These are phyloP conservation scores for Drosophila lowei DNA, from an alignment of 1,140 invertebrate genomes.

Conservation along the genomic window DNA sequence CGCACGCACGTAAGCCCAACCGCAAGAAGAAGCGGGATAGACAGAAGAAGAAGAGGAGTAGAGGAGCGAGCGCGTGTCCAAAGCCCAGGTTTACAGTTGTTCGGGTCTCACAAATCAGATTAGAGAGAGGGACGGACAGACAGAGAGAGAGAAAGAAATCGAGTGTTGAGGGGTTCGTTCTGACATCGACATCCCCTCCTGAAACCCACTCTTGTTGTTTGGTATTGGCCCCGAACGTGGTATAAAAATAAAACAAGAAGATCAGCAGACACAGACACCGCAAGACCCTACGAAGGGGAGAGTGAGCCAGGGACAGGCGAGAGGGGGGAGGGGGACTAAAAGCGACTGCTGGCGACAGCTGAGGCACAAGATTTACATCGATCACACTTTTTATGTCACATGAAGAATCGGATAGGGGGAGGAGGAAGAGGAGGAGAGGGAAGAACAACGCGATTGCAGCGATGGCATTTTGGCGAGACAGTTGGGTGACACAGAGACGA, in stretches of 20 bases:
- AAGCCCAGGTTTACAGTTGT: constrained; percentile 71
- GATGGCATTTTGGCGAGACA: constrained; percentile 67
- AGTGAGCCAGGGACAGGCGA: not conserved
- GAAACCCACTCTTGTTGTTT: not conserved
- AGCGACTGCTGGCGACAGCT: constrained; percentile 52
- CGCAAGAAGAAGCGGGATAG: constrained; percentile 21
- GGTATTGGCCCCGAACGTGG: constrained; percentile 25
- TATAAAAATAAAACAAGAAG: constrained; percentile 67
- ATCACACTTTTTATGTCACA: constrained; percentile 81
- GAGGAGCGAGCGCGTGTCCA: constrained; percentile 37
- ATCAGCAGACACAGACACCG: constrained; percentile 57
- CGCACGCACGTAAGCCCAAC: constrained; percentile 41
- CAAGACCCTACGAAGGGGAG: not conserved
- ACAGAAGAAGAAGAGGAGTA: not conserved
- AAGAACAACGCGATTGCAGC: constrained; percentile 25
- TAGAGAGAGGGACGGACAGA: constrained; percentile 26
- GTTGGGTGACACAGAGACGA: constrained; percentile 54
- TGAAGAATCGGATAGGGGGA: constrained; percentile 35
- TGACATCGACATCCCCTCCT: not conserved
- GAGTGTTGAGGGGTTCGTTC: not conserved
- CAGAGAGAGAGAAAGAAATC: no score
- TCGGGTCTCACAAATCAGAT: constrained; percentile 63
- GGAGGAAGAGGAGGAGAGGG: not conserved
- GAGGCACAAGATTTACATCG: constrained; percentile 73
- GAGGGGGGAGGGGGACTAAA: not conserved